Evolutionary conservation across 2,797 vertebrate species (phyloP).

Genomic region (Tragelaphus eurycerus): DNA sequence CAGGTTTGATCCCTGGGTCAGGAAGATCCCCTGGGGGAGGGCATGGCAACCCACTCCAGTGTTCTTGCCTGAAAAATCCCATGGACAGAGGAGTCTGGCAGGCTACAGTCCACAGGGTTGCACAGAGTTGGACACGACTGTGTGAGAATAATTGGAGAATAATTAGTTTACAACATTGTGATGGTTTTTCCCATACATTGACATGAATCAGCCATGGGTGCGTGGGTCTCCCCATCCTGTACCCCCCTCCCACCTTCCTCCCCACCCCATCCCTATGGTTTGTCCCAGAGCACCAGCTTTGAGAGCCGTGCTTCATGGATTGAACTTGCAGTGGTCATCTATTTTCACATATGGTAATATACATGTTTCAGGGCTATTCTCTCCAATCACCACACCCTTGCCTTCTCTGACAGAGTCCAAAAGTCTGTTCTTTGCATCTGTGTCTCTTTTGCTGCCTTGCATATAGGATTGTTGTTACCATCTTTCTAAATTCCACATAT

Average conservation of each 20-base stretch:
- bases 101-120: not conserved
- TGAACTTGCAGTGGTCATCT: not conserved
- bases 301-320: not conserved
- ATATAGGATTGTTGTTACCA: not conserved
- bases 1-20: not conserved
- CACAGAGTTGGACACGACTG: not conserved
- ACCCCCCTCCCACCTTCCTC: not conserved
- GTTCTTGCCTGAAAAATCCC: not conserved
- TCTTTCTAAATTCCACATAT: not conserved
- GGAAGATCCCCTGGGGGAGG: not conserved
- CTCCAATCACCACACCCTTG: not conserved
- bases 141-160: not conserved
- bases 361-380: not conserved
- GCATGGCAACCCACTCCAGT: not conserved
- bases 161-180: not conserved
- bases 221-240: not conserved
- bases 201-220: not conserved
- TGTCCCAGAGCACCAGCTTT: not conserved
- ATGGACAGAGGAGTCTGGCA: not conserved
- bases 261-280: not conserved
- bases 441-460: not conserved
- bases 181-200: not conserved
- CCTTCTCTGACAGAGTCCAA: not conserved
- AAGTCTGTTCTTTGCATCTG: not conserved
- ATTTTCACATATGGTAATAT: not conserved